Conservation (phyloP, 1,140 invertebrate species). For the Carposina sasakii region DNA sequence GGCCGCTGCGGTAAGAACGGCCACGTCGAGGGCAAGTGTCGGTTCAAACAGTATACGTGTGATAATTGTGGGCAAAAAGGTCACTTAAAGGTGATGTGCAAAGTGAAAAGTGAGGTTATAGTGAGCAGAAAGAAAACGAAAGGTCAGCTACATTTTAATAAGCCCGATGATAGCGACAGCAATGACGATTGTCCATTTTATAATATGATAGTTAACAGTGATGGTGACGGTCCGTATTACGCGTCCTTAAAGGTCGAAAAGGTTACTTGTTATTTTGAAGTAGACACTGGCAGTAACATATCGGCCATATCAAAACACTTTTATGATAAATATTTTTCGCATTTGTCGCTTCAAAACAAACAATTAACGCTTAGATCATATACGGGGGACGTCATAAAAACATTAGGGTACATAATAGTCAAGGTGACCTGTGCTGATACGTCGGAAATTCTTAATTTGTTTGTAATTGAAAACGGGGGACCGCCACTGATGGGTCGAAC, state of each 20-base stretch:
- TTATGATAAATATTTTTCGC: constrained; percentile 9
- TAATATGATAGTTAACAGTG: neutral
- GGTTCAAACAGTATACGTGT: constrained; percentile 15
- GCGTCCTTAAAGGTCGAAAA: neutral
- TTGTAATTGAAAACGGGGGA: constrained; percentile 13
- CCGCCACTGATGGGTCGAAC: constrained; percentile 20
- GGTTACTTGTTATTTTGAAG: constrained; percentile 9
- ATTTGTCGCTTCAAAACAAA: constrained; percentile 13
- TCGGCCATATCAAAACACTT: constrained; percentile 14
- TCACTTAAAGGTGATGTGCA: constrained; percentile 13
- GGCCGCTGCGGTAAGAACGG: constrained; percentile 5
- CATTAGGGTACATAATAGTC: constrained; percentile 19
- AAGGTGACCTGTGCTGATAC: constrained; percentile 11
- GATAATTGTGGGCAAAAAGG: constrained; percentile 14
- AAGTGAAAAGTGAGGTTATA: constrained; percentile 3
- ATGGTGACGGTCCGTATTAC: constrained; percentile 9
- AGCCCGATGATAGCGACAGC: neutral
- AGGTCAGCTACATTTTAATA: constrained; percentile 11
- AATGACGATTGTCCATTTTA: neutral
- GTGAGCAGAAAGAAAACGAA: neutral
- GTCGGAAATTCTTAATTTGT: constrained; percentile 8
- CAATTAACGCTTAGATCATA: constrained; percentile 17
- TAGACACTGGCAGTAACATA: constrained; percentile 22
- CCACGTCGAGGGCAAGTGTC: constrained; percentile 12
- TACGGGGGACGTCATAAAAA: constrained; percentile 18